Conservation (phyloP, 2,888 invertebrate genomes). For the Zhuqinia jingwanae region DNA sequence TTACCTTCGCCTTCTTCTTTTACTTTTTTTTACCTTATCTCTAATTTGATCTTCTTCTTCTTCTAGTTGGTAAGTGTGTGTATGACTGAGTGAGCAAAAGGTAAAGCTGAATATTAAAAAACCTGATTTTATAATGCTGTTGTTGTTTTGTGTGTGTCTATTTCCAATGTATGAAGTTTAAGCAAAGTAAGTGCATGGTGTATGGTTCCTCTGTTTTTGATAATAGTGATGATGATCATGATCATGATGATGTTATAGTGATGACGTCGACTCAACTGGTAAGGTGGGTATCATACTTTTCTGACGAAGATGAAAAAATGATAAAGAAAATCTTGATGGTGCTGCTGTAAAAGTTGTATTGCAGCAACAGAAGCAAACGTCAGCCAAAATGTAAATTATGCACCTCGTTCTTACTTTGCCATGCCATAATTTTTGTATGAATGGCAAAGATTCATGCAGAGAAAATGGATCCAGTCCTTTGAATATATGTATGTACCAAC, state of each 20-base stretch:
- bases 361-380: constrained; percentile 4
- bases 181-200: not conserved
- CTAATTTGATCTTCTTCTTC: constrained; percentile 29
- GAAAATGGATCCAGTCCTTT: constrained; percentile 25
- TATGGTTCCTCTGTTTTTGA: constrained; percentile 29
- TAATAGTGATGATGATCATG: constrained; percentile 10
- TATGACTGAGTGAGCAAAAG: constrained; percentile 52
- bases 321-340: constrained; percentile 10
- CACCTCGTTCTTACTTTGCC: not conserved
- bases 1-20: constrained; percentile 41
- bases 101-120: constrained; percentile 55
- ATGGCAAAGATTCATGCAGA: constrained; percentile 17
- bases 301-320: constrained; percentile 14
- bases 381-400: not conserved
- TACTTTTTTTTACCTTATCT: constrained; percentile 8
- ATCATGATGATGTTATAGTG: not conserved
- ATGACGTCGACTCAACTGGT: constrained; percentile 39
- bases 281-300: constrained; percentile 30
- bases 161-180: constrained; percentile 40
- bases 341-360: constrained; percentile 35
- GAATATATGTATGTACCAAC: not conserved
- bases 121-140: constrained; percentile 52
- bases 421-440: constrained; percentile 13
- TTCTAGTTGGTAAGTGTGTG: not conserved
- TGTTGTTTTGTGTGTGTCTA: not conserved